A percentile compares a stretch with the other conserved stretches of the same genome.
Conservation (phyloP, 2,797 vertebrate genomes). For the Clamator glandarius region DNA sequence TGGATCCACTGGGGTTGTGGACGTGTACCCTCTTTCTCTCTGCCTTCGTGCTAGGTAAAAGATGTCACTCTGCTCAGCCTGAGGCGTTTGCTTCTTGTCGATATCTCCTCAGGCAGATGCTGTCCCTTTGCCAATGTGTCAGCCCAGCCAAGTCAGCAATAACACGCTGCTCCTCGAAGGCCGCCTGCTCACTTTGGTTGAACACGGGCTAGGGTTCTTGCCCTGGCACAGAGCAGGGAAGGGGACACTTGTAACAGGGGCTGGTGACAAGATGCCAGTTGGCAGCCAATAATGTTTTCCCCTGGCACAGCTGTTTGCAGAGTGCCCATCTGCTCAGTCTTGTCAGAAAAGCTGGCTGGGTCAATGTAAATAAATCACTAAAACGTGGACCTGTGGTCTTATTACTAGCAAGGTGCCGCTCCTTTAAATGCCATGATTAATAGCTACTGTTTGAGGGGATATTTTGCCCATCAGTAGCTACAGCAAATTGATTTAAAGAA, state of each 20-base stretch:
- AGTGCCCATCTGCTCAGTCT: neutral
- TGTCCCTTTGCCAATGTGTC: rapidly evolving
- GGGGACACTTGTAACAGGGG: neutral
- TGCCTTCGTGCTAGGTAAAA: neutral
- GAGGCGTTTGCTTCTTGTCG: neutral
- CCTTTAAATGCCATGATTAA: neutral
- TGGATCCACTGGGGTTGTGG: neutral
- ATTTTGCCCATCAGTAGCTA: neutral
- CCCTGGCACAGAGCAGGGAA: neutral
- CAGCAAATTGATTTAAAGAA: constrained; percentile 27
- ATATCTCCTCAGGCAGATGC: neutral
- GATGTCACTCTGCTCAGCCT: neutral
- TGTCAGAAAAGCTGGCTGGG: neutral
- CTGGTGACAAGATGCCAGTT: neutral
- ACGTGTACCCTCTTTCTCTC: neutral
- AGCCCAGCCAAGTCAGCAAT: neutral
- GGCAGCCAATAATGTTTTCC: neutral
- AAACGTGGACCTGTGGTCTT: neutral
- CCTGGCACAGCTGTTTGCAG: neutral
- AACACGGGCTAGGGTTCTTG: neutral
- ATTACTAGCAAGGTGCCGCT: constrained; percentile 4
- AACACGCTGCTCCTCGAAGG: neutral
- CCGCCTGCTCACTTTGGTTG: neutral
- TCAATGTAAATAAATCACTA: constrained; percentile 37
- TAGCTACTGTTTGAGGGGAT: neutral